Percentiles rank a stretch among this genome's conserved stretches.
Evolutionary conservation across 2,797 vertebrate species (phyloP).

Genomic region (Arrhamphus sclerolepis): DNA sequence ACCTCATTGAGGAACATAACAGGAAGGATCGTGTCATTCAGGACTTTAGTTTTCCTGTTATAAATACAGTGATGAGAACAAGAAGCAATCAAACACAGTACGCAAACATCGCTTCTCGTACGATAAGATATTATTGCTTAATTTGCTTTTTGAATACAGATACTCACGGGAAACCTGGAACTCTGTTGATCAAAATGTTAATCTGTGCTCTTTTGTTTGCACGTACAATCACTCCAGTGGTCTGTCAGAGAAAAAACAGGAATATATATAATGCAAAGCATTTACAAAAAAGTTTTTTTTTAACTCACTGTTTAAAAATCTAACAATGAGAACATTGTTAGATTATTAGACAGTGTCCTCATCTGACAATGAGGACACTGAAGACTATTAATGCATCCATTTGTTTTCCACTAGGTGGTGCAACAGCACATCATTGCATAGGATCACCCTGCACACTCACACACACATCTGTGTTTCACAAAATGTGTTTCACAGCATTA

Average conservation of each 20-base stretch:
- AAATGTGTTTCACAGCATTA: neutral
- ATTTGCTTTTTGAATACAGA: slow-evolving; percentile 1
- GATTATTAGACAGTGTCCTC: no score
- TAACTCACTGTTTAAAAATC: no score
- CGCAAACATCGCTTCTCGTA: neutral
- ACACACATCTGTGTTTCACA: no score
- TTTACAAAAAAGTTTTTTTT: no score
- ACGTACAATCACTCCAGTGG: slow-evolving; percentile 81
- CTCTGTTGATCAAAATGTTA: slow-evolving; percentile 68
- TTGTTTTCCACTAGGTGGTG: slow-evolving; percentile 41
- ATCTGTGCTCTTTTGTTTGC: slow-evolving; percentile 83
- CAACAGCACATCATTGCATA: neutral
- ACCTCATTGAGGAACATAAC: slow-evolving; percentile 85
- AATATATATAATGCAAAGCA: neutral
- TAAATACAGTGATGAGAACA: slow-evolving; percentile 5
- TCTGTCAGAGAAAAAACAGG: slow-evolving; percentile 55
- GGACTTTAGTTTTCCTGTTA: slow-evolving; percentile 60
- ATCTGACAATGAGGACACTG: no score
- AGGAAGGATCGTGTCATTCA: slow-evolving; percentile 77
- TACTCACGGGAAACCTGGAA: slow-evolving; percentile 76
- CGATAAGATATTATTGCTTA: neutral
- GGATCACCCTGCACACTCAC: no score
- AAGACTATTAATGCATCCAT: neutral
- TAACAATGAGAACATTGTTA: no score
- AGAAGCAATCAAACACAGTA: neutral